These are phyloP conservation scores for Epinephelus fuscoguttatus DNA, from an alignment of 2,113 vertebrate genomes.

Conservation along the genomic window DNA sequence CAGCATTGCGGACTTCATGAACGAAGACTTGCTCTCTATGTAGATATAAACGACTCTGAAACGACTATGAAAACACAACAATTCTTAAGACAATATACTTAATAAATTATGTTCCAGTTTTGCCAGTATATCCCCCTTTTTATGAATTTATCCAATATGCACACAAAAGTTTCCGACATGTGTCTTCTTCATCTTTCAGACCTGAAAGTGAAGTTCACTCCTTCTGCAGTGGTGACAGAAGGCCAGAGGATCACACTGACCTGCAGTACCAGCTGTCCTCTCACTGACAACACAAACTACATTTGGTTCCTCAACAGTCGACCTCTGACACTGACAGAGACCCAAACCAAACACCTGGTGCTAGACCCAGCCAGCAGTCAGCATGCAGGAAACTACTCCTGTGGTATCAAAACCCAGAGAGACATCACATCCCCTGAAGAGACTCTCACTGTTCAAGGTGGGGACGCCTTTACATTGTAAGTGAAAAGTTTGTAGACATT, in stretches of 20 bases:
- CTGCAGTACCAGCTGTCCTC: constrained; percentile 10
- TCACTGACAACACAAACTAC: constrained; percentile 7
- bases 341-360: constrained; percentile 9
- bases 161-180: too few relatives aligned
- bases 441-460: not conserved
- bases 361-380: not conserved
- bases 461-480: too few relatives aligned
- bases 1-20: too few relatives aligned
- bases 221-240: constrained; percentile 43
- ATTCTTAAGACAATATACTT: too few relatives aligned
- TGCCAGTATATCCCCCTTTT: too few relatives aligned
- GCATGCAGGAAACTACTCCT: not conserved
- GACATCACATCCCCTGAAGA: not conserved
- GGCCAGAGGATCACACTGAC: constrained; percentile 52
- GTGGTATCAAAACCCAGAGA: not conserved
- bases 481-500: too few relatives aligned
- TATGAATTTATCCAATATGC: too few relatives aligned
- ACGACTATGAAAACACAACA: too few relatives aligned
- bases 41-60: too few relatives aligned
- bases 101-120: too few relatives aligned
- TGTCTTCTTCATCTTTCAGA: constrained; percentile 15
- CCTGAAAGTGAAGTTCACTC: constrained; percentile 12
- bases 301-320: not conserved
- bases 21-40: too few relatives aligned
- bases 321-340: not conserved